Conservation (phyloP, 2,888 invertebrate genomes). For the Drosophila aldrichi region DNA sequence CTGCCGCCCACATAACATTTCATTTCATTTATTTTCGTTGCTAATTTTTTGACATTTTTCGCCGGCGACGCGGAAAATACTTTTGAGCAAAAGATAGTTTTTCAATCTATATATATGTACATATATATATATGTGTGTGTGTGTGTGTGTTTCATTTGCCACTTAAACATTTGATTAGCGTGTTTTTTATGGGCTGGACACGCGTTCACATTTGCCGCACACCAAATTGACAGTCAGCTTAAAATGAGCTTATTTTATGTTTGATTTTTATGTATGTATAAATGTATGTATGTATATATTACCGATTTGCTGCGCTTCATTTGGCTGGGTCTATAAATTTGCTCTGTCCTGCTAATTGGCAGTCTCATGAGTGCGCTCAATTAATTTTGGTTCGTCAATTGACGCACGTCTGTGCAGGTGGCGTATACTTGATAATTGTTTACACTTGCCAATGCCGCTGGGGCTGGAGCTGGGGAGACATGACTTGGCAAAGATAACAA, state of each 20-base stretch:
- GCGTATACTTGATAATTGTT: slow-evolving; percentile 78
- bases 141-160: not conserved
- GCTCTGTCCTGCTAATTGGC: slow-evolving; percentile 67
- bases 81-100: slow-evolving; percentile 10
- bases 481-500: slow-evolving; percentile 6
- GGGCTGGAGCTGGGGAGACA: slow-evolving; percentile 26
- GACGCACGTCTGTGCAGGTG: slow-evolving; percentile 70
- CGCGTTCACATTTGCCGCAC: slow-evolving; percentile 55
- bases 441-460: slow-evolving; percentile 62
- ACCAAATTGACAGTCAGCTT: slow-evolving; percentile 45
- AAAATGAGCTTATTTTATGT: slow-evolving; percentile 44
- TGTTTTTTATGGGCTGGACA: slow-evolving; percentile 67
- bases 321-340: slow-evolving; percentile 60
- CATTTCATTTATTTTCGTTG: slow-evolving; percentile 73
- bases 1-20: slow-evolving; percentile 32
- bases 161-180: slow-evolving; percentile 58
- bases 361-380: slow-evolving; percentile 76
- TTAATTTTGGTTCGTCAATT: slow-evolving; percentile 69
- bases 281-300: slow-evolving; percentile 6
- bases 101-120: no score
- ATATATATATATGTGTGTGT: not conserved
- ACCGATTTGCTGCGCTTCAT: slow-evolving; percentile 24
- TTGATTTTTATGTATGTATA: slow-evolving; percentile 20
- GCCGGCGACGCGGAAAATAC: slow-evolving; percentile 37
- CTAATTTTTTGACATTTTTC: slow-evolving; percentile 76